Evolutionary conservation across 1,140 invertebrate species (phyloP), one percentile per base, ranked within the genome.

Genomic region (Drosophila tristis): DNA sequence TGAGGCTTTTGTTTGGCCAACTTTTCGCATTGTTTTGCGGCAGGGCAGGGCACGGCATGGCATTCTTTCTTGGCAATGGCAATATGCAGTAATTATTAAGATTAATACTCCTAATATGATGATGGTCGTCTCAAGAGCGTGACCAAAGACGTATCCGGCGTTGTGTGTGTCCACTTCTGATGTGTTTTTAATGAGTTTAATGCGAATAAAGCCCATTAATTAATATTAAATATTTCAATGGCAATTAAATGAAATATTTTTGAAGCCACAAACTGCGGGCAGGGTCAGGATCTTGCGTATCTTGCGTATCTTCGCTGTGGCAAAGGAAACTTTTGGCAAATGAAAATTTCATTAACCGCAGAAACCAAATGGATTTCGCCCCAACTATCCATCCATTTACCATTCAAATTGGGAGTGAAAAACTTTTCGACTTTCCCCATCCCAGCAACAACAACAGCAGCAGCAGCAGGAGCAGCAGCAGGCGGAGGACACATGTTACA

Each of bases 161-260:
- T 35, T 39, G 9, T 39, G 35, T 13, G 35, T 5, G 54, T 13
- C 8, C 42, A 29, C 50, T 53, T 42, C 72, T 89, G 84, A 89
- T 89, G 84, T 79, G 79, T 80, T 89, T 89, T 89, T 89, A 89
- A 89, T 89, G 84, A 89, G 82, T 81, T 87, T 45, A 43, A 65
- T 61, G 50, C 31, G 39, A 43, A 44, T 20, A 45, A 89, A 75
- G 79, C 49, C 67, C 84, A 89, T 89, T 87, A 89, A 89, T 89
- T 89, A 89, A 89, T 89, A 84, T 90, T 89, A 89, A 89, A 89
- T 89, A 89, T 90, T 89, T 89, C 79, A 89, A 71, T 70, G 68
- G 76, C 84, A 89, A 78, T 89, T 89, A 89, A 84, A 89, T 79
- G 62, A 70, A 74, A 89, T 84, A 80, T 79, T 77, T 79, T 63